Percentiles rank a stretch among this genome's conserved stretches.
Evolutionary conservation across 2,113 vertebrate genomes (phyloP).

Genomic region (Tylochromis polylepis): DNA sequence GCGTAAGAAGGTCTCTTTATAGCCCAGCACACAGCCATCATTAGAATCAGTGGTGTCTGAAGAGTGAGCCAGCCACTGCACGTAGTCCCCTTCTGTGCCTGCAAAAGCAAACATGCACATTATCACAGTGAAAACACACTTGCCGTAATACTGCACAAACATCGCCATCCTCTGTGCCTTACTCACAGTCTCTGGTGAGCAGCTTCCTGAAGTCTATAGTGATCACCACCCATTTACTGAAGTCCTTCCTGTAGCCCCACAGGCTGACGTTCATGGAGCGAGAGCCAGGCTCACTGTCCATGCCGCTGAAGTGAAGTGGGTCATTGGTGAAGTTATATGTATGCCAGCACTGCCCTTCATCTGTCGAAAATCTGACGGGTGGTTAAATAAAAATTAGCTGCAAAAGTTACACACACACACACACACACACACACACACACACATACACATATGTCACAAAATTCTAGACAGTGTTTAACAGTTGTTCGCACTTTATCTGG

Average conservation of each 20-base stretch:
- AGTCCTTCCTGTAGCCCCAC: conserved; percentile 84
- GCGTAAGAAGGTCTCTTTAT: conserved; percentile 83
- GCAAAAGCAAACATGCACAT: not conserved
- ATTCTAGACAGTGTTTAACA: not conserved
- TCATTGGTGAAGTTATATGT: conserved; percentile 77
- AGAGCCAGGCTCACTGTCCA: conserved; percentile 88
- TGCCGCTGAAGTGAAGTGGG: conserved; percentile 84
- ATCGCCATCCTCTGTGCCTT: not conserved
- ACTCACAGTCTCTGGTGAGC: conserved; percentile 84
- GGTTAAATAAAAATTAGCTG: not conserved
- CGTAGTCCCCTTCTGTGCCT: conserved; percentile 85
- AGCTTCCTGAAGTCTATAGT: conserved; percentile 88
- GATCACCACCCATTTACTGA: conserved; percentile 85
- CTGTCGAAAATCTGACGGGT: conserved; percentile 84
- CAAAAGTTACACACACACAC: not conserved
- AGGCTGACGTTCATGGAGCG: conserved; percentile 89
- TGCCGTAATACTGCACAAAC: not conserved
- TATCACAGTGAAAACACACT: not conserved
- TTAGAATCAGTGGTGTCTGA: conserved; percentile 74
- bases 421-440: not conserved
- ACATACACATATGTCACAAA: not conserved
- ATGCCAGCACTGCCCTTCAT: conserved; percentile 93
- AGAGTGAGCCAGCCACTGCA: conserved; percentile 89
- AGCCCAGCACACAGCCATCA: conserved; percentile 90
- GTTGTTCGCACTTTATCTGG: conserved; percentile 79